Evolutionary conservation across 2,113 vertebrate species (phyloP).

Genomic region (Solenodon paradoxus): DNA sequence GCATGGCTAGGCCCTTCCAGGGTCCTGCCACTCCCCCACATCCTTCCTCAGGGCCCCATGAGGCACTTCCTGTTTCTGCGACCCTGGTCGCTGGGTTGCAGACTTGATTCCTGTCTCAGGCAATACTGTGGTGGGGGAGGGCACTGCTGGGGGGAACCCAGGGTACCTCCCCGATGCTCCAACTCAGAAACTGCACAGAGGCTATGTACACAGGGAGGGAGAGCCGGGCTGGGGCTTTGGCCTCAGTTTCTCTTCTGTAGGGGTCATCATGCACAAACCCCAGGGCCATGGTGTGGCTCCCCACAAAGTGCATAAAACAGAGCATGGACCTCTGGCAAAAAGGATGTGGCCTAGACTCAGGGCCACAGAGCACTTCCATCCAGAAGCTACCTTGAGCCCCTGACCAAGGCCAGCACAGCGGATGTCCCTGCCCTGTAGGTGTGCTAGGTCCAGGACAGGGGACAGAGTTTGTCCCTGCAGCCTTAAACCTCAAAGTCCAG

Average conservation of each 20-base stretch:
- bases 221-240: fast-evolving
- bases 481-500: background rate
- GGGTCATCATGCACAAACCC: background rate
- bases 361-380: background rate
- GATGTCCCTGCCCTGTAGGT: no score
- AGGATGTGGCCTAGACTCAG: no score
- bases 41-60: background rate
- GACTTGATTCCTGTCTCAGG: background rate
- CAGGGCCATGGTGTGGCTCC: background rate
- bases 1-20: background rate
- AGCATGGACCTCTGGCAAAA: background rate
- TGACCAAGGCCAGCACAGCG: background rate
- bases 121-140: background rate
- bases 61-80: background rate
- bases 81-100: background rate
- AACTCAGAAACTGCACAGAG: background rate
- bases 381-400: background rate
- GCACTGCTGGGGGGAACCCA: background rate
- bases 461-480: fast-evolving
- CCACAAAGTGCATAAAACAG: background rate
- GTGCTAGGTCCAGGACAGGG: no score
- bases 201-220: background rate
- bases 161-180: no score
- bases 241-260: background rate
- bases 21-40: background rate